These are phyloP conservation scores for Mamestra configurata DNA, from an alignment of 1,140 invertebrate species.

Conservation along the genomic window DNA sequence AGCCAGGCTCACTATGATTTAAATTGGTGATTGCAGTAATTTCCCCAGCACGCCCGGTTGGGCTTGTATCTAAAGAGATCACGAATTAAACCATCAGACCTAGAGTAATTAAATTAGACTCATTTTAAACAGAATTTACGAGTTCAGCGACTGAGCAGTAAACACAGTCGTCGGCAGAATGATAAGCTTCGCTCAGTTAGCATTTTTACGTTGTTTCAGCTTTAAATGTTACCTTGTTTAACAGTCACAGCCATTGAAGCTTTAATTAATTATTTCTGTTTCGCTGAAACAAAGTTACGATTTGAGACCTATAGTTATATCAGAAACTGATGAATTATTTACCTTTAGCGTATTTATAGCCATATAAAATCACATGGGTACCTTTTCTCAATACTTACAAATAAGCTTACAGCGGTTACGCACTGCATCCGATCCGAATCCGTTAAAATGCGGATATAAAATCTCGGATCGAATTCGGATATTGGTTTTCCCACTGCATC, in stretches of 20 bases:
- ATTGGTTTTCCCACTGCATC: no score
- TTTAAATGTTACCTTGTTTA: not conserved
- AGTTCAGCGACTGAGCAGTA: conserved; percentile 53
- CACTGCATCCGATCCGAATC: no score
- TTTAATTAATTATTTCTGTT: not conserved
- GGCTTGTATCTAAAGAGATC: conserved; percentile 36
- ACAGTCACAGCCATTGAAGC: not conserved
- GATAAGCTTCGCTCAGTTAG: conserved; percentile 48
- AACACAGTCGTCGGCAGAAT: conserved; percentile 53
- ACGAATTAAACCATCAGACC: conserved; percentile 44
- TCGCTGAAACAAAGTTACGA: no score
- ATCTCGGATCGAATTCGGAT: no score
- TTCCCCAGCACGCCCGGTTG: conserved; percentile 12
- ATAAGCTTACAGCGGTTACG: no score
- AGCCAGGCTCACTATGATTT: not conserved
- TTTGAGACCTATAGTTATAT: no score
- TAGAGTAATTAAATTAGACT: conserved; percentile 59
- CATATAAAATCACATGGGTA: no score
- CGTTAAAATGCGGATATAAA: no score
- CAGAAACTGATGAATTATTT: no score
- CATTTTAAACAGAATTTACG: conserved; percentile 62
- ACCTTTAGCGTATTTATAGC: no score
- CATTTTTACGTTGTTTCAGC: conserved; percentile 6
- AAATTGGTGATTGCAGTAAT: conserved; percentile 20
- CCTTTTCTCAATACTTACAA: no score